phyloP scores from a whole-genome alignment of 2,797 vertebrate genomes.

The Pelobates cultripes region DNA sequence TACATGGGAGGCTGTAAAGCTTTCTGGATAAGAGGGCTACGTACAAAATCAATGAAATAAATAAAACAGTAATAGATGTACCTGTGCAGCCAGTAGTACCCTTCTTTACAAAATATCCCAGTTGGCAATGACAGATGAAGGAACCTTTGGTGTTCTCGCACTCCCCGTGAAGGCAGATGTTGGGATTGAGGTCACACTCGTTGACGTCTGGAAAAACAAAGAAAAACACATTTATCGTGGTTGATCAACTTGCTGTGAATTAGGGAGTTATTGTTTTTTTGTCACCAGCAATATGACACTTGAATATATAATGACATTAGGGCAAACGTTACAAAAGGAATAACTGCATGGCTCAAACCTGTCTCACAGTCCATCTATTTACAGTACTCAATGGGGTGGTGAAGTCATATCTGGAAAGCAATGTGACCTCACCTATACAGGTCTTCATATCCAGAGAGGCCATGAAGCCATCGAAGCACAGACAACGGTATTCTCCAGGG shows the following conservation, averaged over 20 bases:
- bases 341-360: too few species aligned
- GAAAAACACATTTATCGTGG: not conserved
- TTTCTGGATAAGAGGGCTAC: too few species aligned
- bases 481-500: conserved; percentile 87
- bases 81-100: conserved; percentile 91
- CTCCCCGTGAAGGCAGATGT: conserved; percentile 91
- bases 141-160: conserved; percentile 95
- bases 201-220: conserved; percentile 80
- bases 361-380: too few species aligned
- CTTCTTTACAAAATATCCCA: conserved; percentile 89
- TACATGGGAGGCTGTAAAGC: too few species aligned
- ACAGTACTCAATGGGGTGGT: too few species aligned
- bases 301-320: too few species aligned
- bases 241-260: too few species aligned
- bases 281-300: too few species aligned
- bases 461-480: conserved; percentile 91
- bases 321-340: too few species aligned
- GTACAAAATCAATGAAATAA: too few species aligned
- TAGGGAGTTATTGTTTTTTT: too few species aligned
- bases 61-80: conserved; percentile 54
- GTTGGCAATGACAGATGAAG: conserved; percentile 93
- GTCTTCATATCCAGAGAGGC: conserved; percentile 89
- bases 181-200: conserved; percentile 90
- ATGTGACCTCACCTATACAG: conserved; percentile 81
- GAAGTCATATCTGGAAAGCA: not conserved